Percentiles rank a stretch among this genome's conserved stretches.
Conservation (phyloP, 2,797 vertebrate species). For the Notoglanidium macrostoma region DNA sequence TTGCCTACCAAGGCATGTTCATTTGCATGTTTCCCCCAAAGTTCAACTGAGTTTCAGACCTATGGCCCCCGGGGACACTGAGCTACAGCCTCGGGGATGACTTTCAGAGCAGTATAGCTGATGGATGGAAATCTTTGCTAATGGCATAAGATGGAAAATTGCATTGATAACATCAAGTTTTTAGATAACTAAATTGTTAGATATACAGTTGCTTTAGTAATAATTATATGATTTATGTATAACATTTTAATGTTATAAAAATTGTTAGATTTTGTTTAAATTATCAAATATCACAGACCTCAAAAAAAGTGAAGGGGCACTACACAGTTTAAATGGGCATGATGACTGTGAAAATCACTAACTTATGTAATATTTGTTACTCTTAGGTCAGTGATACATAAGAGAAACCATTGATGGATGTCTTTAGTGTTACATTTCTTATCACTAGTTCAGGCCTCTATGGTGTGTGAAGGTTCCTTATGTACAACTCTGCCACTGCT, state of each 20-base stretch:
- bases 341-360: conserved; percentile 55
- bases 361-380: conserved; percentile 73
- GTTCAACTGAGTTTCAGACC: too few relatives aligned
- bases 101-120: too few relatives aligned
- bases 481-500: conserved; percentile 58
- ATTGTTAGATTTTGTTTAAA: neutral
- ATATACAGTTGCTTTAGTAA: neutral
- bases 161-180: neutral
- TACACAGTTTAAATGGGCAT: neutral
- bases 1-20: neutral
- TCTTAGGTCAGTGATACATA: conserved; percentile 72
- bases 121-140: too few relatives aligned
- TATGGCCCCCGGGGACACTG: too few relatives aligned
- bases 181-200: neutral
- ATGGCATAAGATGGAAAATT: neutral
- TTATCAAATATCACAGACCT: neutral
- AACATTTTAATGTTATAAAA: neutral
- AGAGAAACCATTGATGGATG: conserved; percentile 66
- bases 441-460: conserved; percentile 51
- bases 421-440: conserved; percentile 54
- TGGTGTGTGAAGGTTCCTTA: conserved; percentile 61
- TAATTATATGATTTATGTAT: neutral
- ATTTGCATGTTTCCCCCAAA: too few relatives aligned
- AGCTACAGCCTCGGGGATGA: too few relatives aligned
- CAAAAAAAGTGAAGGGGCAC: neutral